A percentile compares a stretch with the other conserved stretches of the same genome.
These are phyloP conservation scores for Allobates femoralis DNA, from an alignment of 2,797 vertebrate genomes.

Conservation along the genomic window DNA sequence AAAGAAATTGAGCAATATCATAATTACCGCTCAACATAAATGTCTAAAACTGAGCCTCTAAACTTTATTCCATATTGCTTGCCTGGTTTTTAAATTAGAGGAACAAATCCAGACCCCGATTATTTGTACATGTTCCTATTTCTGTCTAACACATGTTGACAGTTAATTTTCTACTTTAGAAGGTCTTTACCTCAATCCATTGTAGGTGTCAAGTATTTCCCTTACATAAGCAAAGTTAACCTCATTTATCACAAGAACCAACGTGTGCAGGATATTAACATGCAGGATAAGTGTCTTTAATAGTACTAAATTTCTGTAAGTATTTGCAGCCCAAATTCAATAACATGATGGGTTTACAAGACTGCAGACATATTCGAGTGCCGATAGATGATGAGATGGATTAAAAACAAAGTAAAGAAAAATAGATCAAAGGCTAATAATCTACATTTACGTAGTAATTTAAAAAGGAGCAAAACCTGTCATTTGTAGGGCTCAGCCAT, in stretches of 20 bases:
- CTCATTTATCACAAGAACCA: not conserved
- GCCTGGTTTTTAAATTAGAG: not conserved
- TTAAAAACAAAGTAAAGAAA: too few relatives aligned
- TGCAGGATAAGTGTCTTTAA: not conserved
- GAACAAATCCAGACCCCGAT: not conserved
- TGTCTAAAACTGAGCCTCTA: not conserved
- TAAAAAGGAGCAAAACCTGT: not conserved
- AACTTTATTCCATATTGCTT: not conserved
- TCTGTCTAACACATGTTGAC: conserved; percentile 20
- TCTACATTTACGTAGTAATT: not conserved
- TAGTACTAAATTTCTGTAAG: not conserved
- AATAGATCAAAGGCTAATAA: not conserved
- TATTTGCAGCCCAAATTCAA: not conserved
- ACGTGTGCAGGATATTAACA: not conserved
- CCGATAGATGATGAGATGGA: not conserved
- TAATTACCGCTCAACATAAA: not conserved
- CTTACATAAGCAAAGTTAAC: not conserved
- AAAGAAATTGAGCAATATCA: not conserved
- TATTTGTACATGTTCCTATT: not conserved
- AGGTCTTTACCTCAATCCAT: conserved; percentile 3
- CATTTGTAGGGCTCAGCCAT: not conserved
- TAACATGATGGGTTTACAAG: not conserved
- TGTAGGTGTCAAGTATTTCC: not conserved
- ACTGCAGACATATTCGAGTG: not conserved
- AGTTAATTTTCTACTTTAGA: not conserved